Conservation (phyloP, 2,797 vertebrate genomes). For the Characodon lateralis region DNA sequence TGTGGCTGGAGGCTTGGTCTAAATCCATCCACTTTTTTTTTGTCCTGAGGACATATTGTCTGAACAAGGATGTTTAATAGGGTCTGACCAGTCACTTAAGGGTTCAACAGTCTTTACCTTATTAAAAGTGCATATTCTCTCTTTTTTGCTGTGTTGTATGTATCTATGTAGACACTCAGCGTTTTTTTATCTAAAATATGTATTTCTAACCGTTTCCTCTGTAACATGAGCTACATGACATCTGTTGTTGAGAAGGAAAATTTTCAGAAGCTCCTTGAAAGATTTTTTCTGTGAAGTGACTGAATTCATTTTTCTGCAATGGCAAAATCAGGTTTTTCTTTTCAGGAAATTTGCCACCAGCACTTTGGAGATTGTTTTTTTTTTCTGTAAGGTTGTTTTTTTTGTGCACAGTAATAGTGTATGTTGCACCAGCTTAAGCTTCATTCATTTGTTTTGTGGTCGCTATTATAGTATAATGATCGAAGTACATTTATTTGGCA, state of each 20-base stretch:
- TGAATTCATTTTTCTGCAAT: not conserved
- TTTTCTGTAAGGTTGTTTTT: not conserved
- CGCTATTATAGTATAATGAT: no score
- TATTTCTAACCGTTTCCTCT: not conserved
- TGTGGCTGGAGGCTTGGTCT: constrained; percentile 32
- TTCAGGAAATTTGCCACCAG: not conserved
- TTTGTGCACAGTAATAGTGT: not conserved
- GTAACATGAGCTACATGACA: no score
- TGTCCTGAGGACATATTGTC: constrained; percentile 48
- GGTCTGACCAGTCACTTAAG: constrained; percentile 27
- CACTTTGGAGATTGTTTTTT: not conserved
- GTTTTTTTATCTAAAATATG: not conserved
- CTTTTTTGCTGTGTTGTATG: not conserved
- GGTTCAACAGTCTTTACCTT: not conserved
- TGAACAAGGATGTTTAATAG: constrained; percentile 28
- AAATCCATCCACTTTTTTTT: constrained; percentile 18
- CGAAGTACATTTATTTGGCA: no score
- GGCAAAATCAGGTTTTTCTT: not conserved
- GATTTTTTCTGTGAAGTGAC: not conserved
- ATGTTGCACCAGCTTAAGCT: not conserved
- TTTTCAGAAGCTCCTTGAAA: no score
- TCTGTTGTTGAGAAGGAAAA: not conserved
- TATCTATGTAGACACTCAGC: not conserved
- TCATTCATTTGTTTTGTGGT: no score
- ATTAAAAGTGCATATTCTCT: not conserved